Evolutionary conservation across 2,888 invertebrate species (phyloP).

Genomic region (Leptinotarsa haldemani): DNA sequence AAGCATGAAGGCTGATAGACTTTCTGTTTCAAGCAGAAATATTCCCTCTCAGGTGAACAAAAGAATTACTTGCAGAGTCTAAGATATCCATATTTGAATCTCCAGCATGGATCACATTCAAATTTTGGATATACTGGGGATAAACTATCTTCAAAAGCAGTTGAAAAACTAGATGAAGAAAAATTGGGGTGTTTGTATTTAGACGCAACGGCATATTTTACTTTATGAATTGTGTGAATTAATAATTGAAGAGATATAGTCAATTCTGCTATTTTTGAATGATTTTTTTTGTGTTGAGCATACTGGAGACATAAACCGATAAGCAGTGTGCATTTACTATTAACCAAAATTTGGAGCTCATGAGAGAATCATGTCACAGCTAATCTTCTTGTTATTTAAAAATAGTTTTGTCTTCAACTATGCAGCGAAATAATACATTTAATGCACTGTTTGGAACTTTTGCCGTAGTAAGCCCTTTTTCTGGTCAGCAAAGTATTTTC

Average conservation of each 20-base stretch:
- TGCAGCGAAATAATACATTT: no score
- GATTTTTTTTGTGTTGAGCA: not conserved
- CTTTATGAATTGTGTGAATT: not conserved
- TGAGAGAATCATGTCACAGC: no score
- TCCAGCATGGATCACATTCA: not conserved
- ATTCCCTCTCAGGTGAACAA: not conserved
- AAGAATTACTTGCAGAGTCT: not conserved
- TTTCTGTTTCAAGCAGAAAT: not conserved
- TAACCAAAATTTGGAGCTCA: no score
- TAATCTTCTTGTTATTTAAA: no score
- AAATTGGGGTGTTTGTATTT: not conserved
- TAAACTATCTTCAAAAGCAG: not conserved
- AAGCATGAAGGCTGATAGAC: not conserved
- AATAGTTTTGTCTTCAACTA: no score
- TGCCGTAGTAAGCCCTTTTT: no score
- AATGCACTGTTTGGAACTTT: no score
- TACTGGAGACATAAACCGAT: no score
- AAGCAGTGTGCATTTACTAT: no score
- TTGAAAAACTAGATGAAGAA: not conserved
- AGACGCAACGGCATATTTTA: not conserved
- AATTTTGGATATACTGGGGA: not conserved
- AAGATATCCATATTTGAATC: conserved; percentile 4
- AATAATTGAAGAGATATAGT: not conserved
- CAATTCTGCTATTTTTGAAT: not conserved
- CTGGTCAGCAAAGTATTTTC: no score